Percentiles rank a stretch among this genome's conserved stretches.
Conservation (phyloP, 2,888 invertebrate genomes). For the Habrosyne pyritoides region DNA sequence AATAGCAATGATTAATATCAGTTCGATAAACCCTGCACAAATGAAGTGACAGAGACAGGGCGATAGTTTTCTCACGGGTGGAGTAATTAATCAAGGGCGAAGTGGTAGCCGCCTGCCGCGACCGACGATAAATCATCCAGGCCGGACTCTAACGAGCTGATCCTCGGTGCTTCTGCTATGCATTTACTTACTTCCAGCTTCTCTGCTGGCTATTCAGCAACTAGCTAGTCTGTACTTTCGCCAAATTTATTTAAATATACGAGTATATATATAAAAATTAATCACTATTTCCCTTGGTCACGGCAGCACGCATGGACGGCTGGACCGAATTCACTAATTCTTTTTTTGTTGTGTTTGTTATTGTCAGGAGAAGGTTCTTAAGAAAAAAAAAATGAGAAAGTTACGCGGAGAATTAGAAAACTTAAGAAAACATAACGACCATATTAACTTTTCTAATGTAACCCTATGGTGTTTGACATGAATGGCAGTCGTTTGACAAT, state of each 20-base stretch:
- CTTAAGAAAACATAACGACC: too few species aligned
- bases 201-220: background rate
- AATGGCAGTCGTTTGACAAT: too few species aligned
- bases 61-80: slow-evolving; percentile 69
- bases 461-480: too few species aligned
- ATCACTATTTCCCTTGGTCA: too few species aligned
- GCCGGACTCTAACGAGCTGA: slow-evolving; percentile 54
- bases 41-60: slow-evolving; percentile 57
- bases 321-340: too few species aligned
- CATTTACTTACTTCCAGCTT: slow-evolving; percentile 30
- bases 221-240: background rate
- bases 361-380: too few species aligned
- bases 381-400: too few species aligned
- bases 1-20: slow-evolving; percentile 49
- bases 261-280: too few species aligned
- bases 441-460: too few species aligned
- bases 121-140: slow-evolving; percentile 62
- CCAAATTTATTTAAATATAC: background rate
- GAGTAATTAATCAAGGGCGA: slow-evolving; percentile 68
- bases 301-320: too few species aligned
- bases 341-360: too few species aligned
- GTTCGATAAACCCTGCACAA: slow-evolving; percentile 55
- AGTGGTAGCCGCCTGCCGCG: slow-evolving; percentile 35
- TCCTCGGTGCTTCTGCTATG: slow-evolving; percentile 31
- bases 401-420: too few species aligned